Evolutionary conservation across 2,888 invertebrate species (phyloP).

Genomic region (Capitulum mitella): DNA sequence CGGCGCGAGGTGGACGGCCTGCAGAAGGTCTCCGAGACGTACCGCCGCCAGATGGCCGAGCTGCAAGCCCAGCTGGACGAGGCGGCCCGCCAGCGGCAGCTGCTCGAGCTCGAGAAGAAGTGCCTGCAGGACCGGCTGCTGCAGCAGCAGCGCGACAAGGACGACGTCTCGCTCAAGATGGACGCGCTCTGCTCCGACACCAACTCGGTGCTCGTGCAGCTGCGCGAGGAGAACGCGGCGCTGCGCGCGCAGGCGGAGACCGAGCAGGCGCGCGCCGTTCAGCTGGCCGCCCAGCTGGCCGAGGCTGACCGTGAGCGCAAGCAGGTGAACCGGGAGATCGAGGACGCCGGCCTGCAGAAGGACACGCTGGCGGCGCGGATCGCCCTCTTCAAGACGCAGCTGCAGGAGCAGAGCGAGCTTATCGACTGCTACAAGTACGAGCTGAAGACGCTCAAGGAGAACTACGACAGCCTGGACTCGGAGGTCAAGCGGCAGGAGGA

Average conservation of each 20-base stretch:
- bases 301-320: background rate
- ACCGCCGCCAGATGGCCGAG: background rate
- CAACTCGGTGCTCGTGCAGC: background rate
- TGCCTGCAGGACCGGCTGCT: constrained; percentile 12
- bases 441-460: background rate
- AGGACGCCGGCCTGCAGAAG: background rate
- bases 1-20: background rate
- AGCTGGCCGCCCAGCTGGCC: constrained; percentile 10
- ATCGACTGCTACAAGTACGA: constrained; percentile 21
- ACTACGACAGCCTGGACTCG: background rate
- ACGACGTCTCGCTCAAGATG: constrained; percentile 21
- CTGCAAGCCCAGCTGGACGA: background rate
- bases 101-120: constrained; percentile 21
- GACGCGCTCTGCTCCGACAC: constrained; percentile 4
- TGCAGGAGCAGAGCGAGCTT: background rate
- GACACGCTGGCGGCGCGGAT: background rate
- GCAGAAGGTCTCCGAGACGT: constrained; percentile 16
- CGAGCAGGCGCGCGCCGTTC: background rate
- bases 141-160: constrained; percentile 23
- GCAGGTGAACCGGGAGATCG: background rate
- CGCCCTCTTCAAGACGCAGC: constrained; percentile 7
- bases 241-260: background rate
- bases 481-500: constrained; percentile 9
- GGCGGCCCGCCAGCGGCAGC: background rate
- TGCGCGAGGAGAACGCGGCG: background rate